A percentile compares a stretch with the other conserved stretches of the same genome.
phyloP scores from a whole-genome alignment of 2,888 invertebrate species.

The Apomyelois bistriatella region DNA sequence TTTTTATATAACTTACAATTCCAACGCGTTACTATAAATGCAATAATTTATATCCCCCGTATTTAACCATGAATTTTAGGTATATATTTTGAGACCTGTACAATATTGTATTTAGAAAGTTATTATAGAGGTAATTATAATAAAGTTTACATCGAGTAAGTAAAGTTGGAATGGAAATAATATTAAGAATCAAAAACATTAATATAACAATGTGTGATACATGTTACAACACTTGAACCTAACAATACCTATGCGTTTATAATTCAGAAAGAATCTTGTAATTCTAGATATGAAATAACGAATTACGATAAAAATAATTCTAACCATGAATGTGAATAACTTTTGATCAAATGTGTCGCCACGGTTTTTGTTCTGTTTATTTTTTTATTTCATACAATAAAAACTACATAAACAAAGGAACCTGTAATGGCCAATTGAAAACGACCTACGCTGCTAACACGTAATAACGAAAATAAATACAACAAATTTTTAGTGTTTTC shows the following conservation, averaged over 20 bases:
- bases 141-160: constrained; percentile 16
- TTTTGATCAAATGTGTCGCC: no score
- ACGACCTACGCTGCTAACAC: no score
- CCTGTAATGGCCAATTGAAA: no score
- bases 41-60: constrained; percentile 47
- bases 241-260: not conserved
- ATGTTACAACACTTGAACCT: not conserved
- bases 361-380: no score
- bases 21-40: constrained; percentile 71
- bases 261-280: no score
- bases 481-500: no score
- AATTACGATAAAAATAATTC: no score
- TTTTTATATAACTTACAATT: constrained; percentile 62
- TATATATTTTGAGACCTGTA: constrained; percentile 24
- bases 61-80: constrained; percentile 11
- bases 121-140: constrained; percentile 16
- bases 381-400: no score
- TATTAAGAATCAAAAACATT: constrained; percentile 14
- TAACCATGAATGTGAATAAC: no score
- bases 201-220: constrained; percentile 6
- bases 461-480: no score
- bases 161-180: constrained; percentile 33
- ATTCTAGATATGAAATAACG: no score
- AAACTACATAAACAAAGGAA: no score
- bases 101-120: constrained; percentile 18